These are phyloP conservation scores for Habroteleia sp. DNA, from an alignment of 2,888 invertebrate species.

Conservation along the genomic window DNA sequence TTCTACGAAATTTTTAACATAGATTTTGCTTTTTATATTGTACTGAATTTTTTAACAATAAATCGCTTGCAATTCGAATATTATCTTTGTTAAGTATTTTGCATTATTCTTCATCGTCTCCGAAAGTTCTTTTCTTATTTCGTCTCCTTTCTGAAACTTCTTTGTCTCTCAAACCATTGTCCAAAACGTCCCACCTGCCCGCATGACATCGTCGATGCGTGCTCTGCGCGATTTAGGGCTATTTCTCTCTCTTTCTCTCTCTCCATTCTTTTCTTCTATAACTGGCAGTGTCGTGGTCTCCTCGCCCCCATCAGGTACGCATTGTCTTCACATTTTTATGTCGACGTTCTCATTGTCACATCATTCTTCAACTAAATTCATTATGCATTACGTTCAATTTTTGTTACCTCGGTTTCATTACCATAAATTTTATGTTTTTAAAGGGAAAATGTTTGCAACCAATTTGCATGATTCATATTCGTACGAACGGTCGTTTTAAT, in stretches of 20 bases:
- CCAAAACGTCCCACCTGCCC: slow-evolving; percentile 52
- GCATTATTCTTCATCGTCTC: too few relatives aligned
- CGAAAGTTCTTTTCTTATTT: slow-evolving; percentile 57
- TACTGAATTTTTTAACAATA: too few relatives aligned
- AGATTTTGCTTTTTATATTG: too few relatives aligned
- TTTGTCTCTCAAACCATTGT: slow-evolving; percentile 59
- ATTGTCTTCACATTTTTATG: slow-evolving; percentile 49
- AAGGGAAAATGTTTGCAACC: neutral
- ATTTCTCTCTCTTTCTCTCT: too few relatives aligned
- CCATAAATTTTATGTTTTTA: neutral
- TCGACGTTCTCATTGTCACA: slow-evolving; percentile 16
- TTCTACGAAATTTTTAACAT: too few relatives aligned
- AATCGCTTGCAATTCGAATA: too few relatives aligned
- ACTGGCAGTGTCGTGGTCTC: slow-evolving; percentile 11
- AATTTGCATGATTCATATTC: slow-evolving; percentile 6
- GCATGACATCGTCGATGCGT: slow-evolving; percentile 55
- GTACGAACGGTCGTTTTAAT: slow-evolving; percentile 13
- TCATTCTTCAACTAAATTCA: slow-evolving; percentile 23
- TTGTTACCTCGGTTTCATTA: neutral
- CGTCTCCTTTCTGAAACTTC: slow-evolving; percentile 43
- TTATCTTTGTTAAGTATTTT: too few relatives aligned
- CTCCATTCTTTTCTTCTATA: slow-evolving; percentile 43
- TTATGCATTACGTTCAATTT: slow-evolving; percentile 5
- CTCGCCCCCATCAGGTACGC: slow-evolving; percentile 10
- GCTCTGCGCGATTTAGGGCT: slow-evolving; percentile 57